phyloP scores from a whole-genome alignment of 2,113 vertebrate species.

The zebrafish (Danio rerio) region GRCz12tu NC_133198.1:34815501-34816000 shows the following conservation, averaged over 20 bases:
- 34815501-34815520: constrained; percentile 17
- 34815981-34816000: not conserved
- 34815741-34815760: constrained; percentile 24
- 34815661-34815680: not conserved
- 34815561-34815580: not conserved
- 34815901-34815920: constrained; percentile 9
- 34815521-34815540: not conserved
- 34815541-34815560: not conserved
- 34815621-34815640: constrained; percentile 3
- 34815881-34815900: constrained; percentile 30
- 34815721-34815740: constrained; percentile 29
- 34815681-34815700: constrained; percentile 12
- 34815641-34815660: not conserved
- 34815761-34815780: constrained; percentile 39
- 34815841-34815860: constrained; percentile 35
- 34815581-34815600: not conserved
- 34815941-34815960: not conserved
- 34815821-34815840: constrained; percentile 10
- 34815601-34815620: not conserved
- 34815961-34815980: constrained; percentile 20
- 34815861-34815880: constrained; percentile 31
- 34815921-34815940: constrained; percentile 22
- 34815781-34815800: constrained; percentile 37
- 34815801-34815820: not conserved
- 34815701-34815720: constrained; percentile 19